These are phyloP conservation scores for Cyanoramphus novaezelandiae DNA, from an alignment of 2,113 vertebrate species.

Conservation along the genomic window DNA sequence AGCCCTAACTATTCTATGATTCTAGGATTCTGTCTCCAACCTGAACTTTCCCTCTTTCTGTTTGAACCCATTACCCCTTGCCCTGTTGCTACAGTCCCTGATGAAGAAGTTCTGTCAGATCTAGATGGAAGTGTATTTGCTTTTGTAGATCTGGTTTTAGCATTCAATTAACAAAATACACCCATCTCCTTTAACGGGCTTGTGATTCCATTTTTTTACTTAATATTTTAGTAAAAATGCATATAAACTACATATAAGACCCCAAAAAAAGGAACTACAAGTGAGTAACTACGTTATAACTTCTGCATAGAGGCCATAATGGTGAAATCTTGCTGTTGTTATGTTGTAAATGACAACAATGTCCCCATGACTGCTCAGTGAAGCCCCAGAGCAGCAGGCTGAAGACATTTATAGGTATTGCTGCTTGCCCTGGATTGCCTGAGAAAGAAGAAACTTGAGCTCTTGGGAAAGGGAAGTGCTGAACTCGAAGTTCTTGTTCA, in stretches of 20 bases:
- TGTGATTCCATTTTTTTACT: neutral
- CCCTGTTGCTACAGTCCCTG: neutral
- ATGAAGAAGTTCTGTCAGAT: neutral
- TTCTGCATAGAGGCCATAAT: rapidly evolving
- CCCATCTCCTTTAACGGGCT: neutral
- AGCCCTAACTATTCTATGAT: no score
- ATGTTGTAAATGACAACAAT: neutral
- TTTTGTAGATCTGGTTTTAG: neutral
- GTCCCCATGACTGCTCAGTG: rapidly evolving
- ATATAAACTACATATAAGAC: rapidly evolving
- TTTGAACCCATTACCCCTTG: neutral
- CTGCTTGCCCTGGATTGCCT: neutral
- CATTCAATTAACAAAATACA: neutral
- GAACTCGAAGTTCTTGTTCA: neutral
- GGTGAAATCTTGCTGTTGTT: rapidly evolving
- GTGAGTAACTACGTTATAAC: rapidly evolving
- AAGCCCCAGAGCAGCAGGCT: neutral
- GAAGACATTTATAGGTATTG: neutral
- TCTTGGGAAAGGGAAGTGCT: neutral
- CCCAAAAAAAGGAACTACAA: no score
- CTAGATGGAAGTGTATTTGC: neutral
- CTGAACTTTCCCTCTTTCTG: neutral
- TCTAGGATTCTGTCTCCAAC: neutral
- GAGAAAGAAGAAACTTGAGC: neutral
- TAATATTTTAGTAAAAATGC: neutral